Evolutionary conservation across 2,888 invertebrate species (phyloP).

Genomic region (Lasioglossum marginatum): DNA sequence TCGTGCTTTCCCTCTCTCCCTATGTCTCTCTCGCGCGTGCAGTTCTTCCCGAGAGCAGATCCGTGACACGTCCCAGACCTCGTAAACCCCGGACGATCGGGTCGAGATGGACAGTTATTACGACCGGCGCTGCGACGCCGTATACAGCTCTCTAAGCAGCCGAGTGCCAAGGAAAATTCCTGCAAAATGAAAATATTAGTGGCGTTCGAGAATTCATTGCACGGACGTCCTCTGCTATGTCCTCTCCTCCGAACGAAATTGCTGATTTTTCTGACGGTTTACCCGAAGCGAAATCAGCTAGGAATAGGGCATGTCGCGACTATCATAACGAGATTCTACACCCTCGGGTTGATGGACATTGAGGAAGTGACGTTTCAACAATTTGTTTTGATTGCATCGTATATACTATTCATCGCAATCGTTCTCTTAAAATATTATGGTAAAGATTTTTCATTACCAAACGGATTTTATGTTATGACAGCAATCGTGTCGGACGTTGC

Average conservation of each 20-base stretch:
- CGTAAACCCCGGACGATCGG: constrained; percentile 1
- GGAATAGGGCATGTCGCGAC: background rate
- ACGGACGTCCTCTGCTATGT: background rate
- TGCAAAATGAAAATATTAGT: background rate
- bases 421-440: no score
- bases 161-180: background rate
- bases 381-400: no score
- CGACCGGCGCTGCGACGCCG: background rate
- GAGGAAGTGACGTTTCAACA: no score
- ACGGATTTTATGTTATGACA: no score
- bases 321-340: no score
- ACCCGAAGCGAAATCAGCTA: background rate
- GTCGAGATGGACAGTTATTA: background rate
- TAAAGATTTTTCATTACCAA: no score
- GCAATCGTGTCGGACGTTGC: no score
- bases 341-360: no score
- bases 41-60: background rate
- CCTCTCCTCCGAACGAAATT: background rate
- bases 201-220: background rate
- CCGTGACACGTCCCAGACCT: background rate
- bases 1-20: background rate
- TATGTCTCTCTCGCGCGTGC: no score
- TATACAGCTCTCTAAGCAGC: background rate
- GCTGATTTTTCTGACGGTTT: background rate
- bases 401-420: no score